phyloP scores from a whole-genome alignment of 2,113 vertebrate genomes.

The Acanthochromis polyacanthus region DNA sequence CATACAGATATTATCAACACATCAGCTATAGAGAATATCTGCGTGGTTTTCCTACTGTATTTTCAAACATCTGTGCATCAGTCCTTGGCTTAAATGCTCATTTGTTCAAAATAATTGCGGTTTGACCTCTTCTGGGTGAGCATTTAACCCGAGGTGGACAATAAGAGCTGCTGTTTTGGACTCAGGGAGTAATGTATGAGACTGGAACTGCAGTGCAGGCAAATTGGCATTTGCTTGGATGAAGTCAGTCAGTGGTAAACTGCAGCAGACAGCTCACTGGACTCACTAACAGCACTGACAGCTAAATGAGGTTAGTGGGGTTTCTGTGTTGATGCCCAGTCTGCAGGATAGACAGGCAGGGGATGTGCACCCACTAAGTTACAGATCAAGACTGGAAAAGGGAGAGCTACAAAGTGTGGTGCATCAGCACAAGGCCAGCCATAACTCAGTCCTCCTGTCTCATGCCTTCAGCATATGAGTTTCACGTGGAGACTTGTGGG shows the following conservation, averaged over 20 bases:
- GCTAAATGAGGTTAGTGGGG: conserved; percentile 1
- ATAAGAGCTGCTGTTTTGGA: neutral
- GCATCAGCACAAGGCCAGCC: neutral
- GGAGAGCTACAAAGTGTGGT: neutral
- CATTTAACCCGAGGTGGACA: no score
- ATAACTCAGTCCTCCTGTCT: conserved; percentile 5
- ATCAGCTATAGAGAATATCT: no score
- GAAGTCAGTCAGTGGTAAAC: neutral
- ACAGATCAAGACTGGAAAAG: neutral
- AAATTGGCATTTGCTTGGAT: neutral
- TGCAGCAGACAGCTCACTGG: conserved; percentile 1
- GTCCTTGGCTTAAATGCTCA: no score
- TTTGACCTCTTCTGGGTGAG: no score
- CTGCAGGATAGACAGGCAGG: neutral
- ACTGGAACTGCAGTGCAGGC: neutral
- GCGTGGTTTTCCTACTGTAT: no score
- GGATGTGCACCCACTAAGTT: neutral
- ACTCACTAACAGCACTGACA: neutral
- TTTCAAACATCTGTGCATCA: neutral
- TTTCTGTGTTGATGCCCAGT: neutral
- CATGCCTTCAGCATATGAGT: neutral
- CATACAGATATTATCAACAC: no score
- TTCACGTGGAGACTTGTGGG: conserved; percentile 13
- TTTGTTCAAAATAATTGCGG: no score
- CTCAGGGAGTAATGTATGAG: neutral